Percentiles rank a stretch among this genome's conserved stretches.
Conservation (phyloP, 2,113 vertebrate species). For the Labrus mixtus region DNA sequence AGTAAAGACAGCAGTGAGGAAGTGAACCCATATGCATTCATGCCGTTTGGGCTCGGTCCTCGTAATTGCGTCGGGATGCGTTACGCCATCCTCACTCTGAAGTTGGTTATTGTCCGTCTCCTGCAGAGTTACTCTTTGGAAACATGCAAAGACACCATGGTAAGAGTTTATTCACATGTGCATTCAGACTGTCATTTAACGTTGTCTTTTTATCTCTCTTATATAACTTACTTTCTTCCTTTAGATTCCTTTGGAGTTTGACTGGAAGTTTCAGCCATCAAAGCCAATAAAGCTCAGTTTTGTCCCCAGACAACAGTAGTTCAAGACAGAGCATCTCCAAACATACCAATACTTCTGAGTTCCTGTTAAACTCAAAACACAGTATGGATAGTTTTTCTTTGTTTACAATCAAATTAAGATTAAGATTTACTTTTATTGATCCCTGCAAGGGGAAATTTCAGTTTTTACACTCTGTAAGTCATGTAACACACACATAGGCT, state of each 20-base stretch:
- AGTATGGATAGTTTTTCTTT: background rate
- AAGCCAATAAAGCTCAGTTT: slow-evolving; percentile 66
- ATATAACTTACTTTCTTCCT: background rate
- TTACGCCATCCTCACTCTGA: slow-evolving; percentile 68
- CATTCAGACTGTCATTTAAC: background rate
- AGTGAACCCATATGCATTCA: slow-evolving; percentile 61
- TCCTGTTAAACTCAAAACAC: background rate
- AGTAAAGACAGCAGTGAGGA: slow-evolving; percentile 55
- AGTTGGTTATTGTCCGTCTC: slow-evolving; percentile 63
- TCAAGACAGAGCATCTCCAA: background rate
- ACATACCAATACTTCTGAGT: background rate
- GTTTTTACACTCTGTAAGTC: no score
- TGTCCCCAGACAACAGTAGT: slow-evolving; percentile 56
- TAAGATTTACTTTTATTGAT: no score
- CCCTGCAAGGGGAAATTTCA: no score
- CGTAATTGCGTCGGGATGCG: slow-evolving; percentile 78
- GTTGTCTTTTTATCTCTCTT: background rate
- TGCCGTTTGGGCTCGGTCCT: slow-evolving; percentile 75
- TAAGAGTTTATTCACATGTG: background rate
- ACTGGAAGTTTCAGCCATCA: slow-evolving; percentile 35
- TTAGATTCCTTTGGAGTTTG: slow-evolving; percentile 65
- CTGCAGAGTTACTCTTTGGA: slow-evolving; percentile 71
- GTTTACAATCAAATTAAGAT: background rate
- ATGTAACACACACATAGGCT: no score
- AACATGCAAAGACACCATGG: slow-evolving; percentile 67